Evolutionary conservation across 2,888 invertebrate genomes (phyloP).

Genomic region (Pyrgus malvae): DNA sequence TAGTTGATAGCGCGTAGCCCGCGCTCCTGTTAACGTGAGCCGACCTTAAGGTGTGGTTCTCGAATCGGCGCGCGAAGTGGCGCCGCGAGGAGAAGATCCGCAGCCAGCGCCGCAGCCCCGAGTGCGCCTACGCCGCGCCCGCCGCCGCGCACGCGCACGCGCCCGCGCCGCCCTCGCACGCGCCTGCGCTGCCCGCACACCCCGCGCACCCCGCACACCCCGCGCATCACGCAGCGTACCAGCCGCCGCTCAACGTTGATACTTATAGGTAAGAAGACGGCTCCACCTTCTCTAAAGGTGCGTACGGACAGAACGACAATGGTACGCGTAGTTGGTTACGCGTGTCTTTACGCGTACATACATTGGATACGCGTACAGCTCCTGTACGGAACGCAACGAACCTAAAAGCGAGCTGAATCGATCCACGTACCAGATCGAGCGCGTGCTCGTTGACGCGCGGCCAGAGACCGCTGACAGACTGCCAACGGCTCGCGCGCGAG

Average conservation of each 20-base stretch:
- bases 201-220: constrained; percentile 50
- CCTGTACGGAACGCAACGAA: no score
- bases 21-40: constrained; percentile 68
- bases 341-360: no score
- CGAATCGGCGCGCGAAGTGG: constrained; percentile 99
- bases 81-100: constrained; percentile 98
- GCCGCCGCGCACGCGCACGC: constrained; percentile 84
- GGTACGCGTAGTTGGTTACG: no score
- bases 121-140: constrained; percentile 84
- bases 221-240: constrained; percentile 57
- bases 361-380: no score
- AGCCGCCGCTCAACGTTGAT: constrained; percentile 81
- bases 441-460: no score
- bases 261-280: constrained; percentile 81
- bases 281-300: neutral
- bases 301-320: no score
- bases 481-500: no score
- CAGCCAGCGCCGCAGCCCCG: constrained; percentile 85
- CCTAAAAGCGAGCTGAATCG: no score
- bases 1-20: constrained; percentile 45
- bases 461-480: no score
- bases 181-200: constrained; percentile 33
- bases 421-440: no score
- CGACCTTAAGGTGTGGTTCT: constrained; percentile 97
- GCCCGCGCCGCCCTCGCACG: constrained; percentile 48